Conservation (phyloP, 2,113 vertebrate species). For the Raja brachyura region DNA sequence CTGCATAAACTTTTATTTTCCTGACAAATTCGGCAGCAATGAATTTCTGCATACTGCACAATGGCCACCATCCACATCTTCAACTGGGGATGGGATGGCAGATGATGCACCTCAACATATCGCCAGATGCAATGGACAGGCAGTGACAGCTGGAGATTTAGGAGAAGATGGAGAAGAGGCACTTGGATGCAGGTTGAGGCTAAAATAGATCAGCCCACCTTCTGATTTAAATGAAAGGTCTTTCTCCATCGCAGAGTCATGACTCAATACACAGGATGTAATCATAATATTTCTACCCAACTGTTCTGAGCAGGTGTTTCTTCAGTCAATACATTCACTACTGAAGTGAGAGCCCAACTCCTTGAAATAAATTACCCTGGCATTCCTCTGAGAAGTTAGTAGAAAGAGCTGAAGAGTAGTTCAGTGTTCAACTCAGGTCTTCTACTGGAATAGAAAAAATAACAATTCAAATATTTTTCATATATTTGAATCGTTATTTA, state of each 20-base stretch:
- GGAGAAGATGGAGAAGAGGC: neutral
- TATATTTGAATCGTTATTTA: too few relatives aligned
- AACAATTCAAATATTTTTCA: too few relatives aligned
- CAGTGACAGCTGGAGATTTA: neutral
- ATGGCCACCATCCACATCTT: neutral
- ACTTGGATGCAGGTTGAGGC: neutral
- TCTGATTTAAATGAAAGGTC: neutral
- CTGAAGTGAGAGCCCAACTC: neutral
- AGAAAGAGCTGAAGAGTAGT: neutral
- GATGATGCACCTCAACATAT: neutral
- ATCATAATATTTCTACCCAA: neutral
- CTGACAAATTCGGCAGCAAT: neutral
- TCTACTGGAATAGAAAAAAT: too few relatives aligned
- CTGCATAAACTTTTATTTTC: neutral
- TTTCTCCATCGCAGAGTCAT: neutral
- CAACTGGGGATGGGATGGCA: neutral
- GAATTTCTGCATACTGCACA: neutral
- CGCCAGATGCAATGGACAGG: neutral
- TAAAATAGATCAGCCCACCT: neutral
- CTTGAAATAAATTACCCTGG: neutral
- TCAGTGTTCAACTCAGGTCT: neutral
- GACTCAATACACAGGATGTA: neutral
- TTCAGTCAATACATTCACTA: neutral
- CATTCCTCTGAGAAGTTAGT: neutral
- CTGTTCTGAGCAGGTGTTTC: neutral